Evolutionary conservation across 2,113 vertebrate species (phyloP).

Genomic region (Numida meleagris): DNA sequence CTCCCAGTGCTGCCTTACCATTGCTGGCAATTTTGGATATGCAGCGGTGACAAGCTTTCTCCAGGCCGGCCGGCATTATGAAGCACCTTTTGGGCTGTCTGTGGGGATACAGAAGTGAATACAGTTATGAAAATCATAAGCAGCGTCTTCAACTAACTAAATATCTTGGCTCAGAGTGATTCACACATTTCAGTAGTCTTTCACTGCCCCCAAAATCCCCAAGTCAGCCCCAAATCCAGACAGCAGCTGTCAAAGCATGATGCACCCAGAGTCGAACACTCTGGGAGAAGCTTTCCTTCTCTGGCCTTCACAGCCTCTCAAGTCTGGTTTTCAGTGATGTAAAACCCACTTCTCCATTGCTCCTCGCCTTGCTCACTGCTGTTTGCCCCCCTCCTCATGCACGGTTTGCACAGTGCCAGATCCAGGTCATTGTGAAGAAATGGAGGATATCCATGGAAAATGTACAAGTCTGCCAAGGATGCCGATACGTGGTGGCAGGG

Average conservation of each 20-base stretch:
- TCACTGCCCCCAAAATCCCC: not conserved
- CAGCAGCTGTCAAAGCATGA: not conserved
- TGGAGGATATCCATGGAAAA: not conserved
- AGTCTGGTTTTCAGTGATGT: not conserved
- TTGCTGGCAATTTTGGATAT: constrained; percentile 77
- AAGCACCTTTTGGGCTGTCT: not conserved
- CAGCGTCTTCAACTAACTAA: not conserved
- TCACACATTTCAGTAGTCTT: not conserved
- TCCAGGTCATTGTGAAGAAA: not conserved
- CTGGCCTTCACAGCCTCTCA: not conserved
- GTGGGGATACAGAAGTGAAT: not conserved
- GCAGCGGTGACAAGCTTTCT: constrained; percentile 75
- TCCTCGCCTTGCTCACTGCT: not conserved
- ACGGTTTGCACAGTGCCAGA: not conserved
- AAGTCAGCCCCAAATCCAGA: not conserved
- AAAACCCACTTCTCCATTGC: not conserved
- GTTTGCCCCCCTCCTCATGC: not conserved
- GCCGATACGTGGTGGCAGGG: too few species aligned
- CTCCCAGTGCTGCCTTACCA: constrained; percentile 62
- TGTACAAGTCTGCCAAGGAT: not conserved
- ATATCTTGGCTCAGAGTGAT: not conserved
- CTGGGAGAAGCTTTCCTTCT: not conserved
- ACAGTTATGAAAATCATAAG: not conserved
- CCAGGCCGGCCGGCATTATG: constrained; percentile 70
- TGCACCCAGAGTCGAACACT: not conserved